Conservation (phyloP, 2,888 invertebrate species). For the Drosophila neotestacea region DNA sequence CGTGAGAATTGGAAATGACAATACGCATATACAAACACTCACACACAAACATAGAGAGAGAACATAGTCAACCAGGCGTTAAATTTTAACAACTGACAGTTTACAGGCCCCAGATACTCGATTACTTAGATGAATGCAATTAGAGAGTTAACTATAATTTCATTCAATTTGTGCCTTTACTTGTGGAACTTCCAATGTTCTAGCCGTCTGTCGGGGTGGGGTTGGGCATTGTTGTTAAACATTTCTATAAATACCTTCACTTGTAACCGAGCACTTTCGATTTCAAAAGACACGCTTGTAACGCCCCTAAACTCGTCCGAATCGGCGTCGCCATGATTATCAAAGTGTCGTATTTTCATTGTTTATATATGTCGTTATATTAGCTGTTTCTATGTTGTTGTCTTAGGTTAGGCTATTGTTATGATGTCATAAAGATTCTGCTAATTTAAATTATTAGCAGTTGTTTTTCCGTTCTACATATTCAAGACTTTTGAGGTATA, state of each 20-base stretch:
- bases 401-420: conserved; percentile 67
- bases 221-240: not conserved
- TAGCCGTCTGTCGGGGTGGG: not conserved
- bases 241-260: conserved; percentile 8
- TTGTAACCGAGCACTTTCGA: conserved; percentile 58
- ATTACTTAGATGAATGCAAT: conserved; percentile 35
- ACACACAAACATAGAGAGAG: conserved; percentile 9
- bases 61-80: conserved; percentile 56
- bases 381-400: conserved; percentile 52
- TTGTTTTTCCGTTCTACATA: conserved; percentile 29
- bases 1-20: conserved; percentile 59
- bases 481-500: conserved; percentile 11
- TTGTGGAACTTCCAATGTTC: conserved; percentile 40
- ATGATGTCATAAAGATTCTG: conserved; percentile 69
- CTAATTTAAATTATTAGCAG: conserved; percentile 70
- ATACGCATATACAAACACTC: conserved; percentile 6
- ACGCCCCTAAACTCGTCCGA: conserved; percentile 39
- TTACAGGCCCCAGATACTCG: conserved; percentile 55
- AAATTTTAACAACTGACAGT: conserved; percentile 65
- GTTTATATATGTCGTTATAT: conserved; percentile 25
- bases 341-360: conserved; percentile 5
- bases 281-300: conserved; percentile 49
- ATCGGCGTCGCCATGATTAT: conserved; percentile 34
- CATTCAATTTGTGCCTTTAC: conserved; percentile 27
- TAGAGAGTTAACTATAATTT: conserved; percentile 40